Base-by-base conservation (phyloP, 2,888 invertebrate species). In the Lycaena phlaeas region DNA sequence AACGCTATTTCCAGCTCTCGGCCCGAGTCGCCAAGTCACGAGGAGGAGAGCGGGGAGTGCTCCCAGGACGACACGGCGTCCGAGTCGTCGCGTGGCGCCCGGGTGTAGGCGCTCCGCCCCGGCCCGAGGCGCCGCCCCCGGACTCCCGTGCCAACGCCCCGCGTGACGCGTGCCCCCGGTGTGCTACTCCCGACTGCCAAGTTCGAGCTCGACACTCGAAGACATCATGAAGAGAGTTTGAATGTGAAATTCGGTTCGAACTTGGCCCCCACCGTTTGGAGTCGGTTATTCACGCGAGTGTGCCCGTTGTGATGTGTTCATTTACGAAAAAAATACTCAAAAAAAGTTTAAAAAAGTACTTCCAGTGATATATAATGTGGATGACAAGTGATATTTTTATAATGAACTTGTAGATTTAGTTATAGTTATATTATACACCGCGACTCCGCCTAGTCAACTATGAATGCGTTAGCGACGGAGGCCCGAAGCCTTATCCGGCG, bases 371-470 rank as follows among this genome's bases (percentile, higher is more conserved):
- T 57, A 60, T 51, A 50, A 39, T 46, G 65, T 71, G 71, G 64
- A 64, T 59, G 68, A 68, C 64, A 73, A 76, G 81, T 81, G 79
- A 81, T 81, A 81, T 76, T 76, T 69, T 66, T 62, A 57, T 51
- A 49, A 34, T 50, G 54, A 48, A 37, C 51, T 54, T 54, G 56
- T 51, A 64, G 44, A 40, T 41, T 46, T 57, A 56, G 58, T 54
- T 57, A 54, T 57, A 58, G 58, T 31, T 34, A 56, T 44, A 49
- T 48, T 52, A 50, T 50, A 56, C 45, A 52, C 64, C 65, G 68
- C 64, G 65, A 64, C 68, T 72, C 77, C 77, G 79, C 78, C 81
- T 81, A 81, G 79, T 79, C 78, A 74, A 71, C 66, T 68, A 22
- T 31, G 31, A 31, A 18, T 34, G 34, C 22, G 22, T 18, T 34